Conservation (phyloP, 1,140 invertebrate species). For the Papilio glaucus region DNA sequence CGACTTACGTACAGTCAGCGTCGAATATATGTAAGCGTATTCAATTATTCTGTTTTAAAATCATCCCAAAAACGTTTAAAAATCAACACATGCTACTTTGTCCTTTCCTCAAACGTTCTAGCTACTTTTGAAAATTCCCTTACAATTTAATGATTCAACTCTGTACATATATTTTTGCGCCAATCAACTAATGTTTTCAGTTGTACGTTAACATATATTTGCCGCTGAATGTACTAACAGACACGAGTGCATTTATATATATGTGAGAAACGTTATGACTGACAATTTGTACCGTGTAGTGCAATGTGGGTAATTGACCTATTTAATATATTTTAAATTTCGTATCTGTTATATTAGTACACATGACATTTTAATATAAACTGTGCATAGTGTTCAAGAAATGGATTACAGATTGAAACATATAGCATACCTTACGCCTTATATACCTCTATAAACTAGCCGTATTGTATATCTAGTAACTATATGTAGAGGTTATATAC, state of each 20-base stretch:
- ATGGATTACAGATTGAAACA: constrained; percentile 43
- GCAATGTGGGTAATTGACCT: constrained; percentile 36
- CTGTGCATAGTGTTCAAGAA: constrained; percentile 37
- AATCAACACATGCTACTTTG: not conserved
- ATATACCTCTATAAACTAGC: constrained; percentile 53
- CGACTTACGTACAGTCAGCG: constrained; percentile 14
- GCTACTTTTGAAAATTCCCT: not conserved
- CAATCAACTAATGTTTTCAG: not conserved
- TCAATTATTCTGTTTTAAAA: not conserved
- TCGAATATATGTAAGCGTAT: not conserved
- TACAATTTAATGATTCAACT: not conserved
- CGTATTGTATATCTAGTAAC: constrained; percentile 58
- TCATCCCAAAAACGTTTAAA: not conserved
- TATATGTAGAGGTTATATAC: constrained; percentile 63
- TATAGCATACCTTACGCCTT: constrained; percentile 18
- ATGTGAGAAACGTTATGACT: constrained; percentile 18
- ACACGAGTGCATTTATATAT: constrained; percentile 9
- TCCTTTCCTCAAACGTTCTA: not conserved
- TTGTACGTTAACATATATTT: not conserved
- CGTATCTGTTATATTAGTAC: constrained; percentile 19
- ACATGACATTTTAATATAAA: constrained; percentile 36
- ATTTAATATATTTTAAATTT: constrained; percentile 27
- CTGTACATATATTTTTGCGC: not conserved
- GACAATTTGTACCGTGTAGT: constrained; percentile 35
- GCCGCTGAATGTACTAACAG: constrained; percentile 4